Base-by-base conservation (phyloP, 2,113 vertebrate species). In the Orthochromis indermauri region DNA sequence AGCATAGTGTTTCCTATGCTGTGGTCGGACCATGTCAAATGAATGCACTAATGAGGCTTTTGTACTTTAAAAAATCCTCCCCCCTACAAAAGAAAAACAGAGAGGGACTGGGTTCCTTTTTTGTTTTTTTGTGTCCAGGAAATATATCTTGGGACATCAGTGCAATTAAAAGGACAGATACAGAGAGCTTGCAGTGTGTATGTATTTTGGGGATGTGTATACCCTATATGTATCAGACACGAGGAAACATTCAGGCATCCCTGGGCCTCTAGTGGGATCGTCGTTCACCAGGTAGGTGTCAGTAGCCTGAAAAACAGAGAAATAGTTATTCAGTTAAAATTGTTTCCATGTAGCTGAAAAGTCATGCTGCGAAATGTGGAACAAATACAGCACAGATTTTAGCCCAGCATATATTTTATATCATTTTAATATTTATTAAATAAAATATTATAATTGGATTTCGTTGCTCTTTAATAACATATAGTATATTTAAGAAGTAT, bases 191-290 rank as follows among this genome's bases (percentile, higher is more conserved):
- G 21, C 24, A 37, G 53, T 37, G 86, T 87, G 59, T 88, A 80
- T 79, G 76, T 79, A 82, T 87, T 84, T 33, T 37, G 14, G 28
- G 6, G 3, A 63, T 87, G 28, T 87, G 19, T 93, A 66, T 97
- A 97, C 96, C 96, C 96, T 96, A 86, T 97, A 97, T 63, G 96
- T 96, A 80, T 97, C 96, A 33, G 96, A 96, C 89, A 97, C 96
- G 35, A 96, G 96, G 95, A 97, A 97, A 92, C 96, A 97, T 91
- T 97, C 96, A 63, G 96, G 96, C 95, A 97, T 96, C 86, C 95
- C 96, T 26, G 95, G 95, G 84, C 95, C 96, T 96, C 96, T 90
- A 68, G 95, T 90, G 81, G 95, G 94, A 93, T 97, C 96, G 92
- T 97, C 95, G 92, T 96, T 96, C 87, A 96, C 96, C 96, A 97